Evolutionary conservation across 2,888 invertebrate genomes (phyloP).

Genomic region (Drosophila yooni): DNA sequence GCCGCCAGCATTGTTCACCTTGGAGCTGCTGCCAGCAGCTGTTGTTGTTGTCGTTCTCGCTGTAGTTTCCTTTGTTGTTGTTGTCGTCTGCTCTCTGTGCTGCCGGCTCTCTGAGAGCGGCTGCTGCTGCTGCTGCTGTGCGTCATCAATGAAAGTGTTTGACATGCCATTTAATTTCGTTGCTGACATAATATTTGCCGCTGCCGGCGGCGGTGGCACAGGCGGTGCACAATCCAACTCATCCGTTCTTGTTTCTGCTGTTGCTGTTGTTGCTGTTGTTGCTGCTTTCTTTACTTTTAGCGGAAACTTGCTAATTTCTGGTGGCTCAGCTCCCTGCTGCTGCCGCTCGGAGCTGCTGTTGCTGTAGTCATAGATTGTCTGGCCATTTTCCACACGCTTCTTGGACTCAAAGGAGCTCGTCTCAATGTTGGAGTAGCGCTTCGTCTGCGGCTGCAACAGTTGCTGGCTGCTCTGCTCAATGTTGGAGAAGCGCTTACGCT

Average conservation of each 20-base stretch:
- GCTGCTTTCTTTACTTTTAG: not conserved
- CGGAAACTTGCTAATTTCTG: constrained; percentile 26
- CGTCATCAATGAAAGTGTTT: constrained; percentile 65
- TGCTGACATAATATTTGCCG: constrained; percentile 82
- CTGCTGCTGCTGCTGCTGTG: constrained; percentile 27
- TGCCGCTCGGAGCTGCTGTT: constrained; percentile 75
- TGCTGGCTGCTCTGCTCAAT: constrained; percentile 74
- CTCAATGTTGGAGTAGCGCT: constrained; percentile 84
- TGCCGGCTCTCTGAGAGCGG: constrained; percentile 31
- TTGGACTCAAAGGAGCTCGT: constrained; percentile 80
- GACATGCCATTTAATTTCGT: constrained; percentile 82
- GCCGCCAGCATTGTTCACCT: constrained; percentile 60
- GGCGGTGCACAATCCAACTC: constrained; percentile 55
- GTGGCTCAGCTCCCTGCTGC: constrained; percentile 65
- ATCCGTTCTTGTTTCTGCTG: constrained; percentile 18
- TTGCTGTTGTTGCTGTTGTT: not conserved
- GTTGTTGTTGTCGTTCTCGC: constrained; percentile 21
- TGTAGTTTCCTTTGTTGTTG: constrained; percentile 26
- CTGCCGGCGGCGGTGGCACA: constrained; percentile 64
- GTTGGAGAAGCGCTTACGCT: constrained; percentile 83
- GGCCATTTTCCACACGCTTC: constrained; percentile 84
- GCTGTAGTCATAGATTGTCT: constrained; percentile 81
- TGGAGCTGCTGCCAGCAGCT: constrained; percentile 34
- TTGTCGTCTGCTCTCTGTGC: constrained; percentile 15
- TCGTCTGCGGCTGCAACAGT: constrained; percentile 61